Evolutionary conservation across 2,113 vertebrate genomes (phyloP).

Genomic region (Melanerpes aurifrons): DNA sequence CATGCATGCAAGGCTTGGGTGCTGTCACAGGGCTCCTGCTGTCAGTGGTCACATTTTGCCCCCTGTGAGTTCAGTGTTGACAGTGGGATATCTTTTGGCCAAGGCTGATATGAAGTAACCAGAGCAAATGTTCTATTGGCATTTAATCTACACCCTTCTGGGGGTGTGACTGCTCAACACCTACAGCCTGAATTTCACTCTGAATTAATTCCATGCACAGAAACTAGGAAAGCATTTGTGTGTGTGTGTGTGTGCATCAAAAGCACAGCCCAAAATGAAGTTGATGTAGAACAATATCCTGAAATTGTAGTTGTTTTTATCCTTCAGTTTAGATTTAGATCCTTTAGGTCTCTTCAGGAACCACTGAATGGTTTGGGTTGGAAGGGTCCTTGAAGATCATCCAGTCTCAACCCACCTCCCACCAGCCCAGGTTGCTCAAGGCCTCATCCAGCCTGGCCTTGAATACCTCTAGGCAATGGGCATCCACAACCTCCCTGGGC

Average conservation of each 20-base stretch:
- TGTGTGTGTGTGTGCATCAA: not conserved
- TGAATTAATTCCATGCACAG: not conserved
- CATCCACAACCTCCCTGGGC: too few species aligned
- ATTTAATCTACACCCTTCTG: not conserved
- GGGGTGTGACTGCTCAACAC: not conserved
- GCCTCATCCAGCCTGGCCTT: too few species aligned
- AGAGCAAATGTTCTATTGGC: not conserved
- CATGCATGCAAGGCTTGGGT: rapidly evolving
- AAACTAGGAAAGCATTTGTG: not conserved
- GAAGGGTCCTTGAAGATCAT: too few species aligned
- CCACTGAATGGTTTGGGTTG: too few species aligned
- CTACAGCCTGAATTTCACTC: not conserved
- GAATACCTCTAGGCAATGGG: too few species aligned
- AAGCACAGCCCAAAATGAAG: rapidly evolving
- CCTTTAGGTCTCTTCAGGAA: too few species aligned
- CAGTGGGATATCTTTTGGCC: not conserved
- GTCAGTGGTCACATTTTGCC: not conserved
- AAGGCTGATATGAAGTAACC: not conserved
- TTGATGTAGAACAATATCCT: not conserved
- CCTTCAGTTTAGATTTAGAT: not conserved
- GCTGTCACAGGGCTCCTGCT: not conserved
- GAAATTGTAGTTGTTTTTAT: not conserved
- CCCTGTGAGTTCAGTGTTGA: rapidly evolving
- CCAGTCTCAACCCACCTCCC: too few species aligned
- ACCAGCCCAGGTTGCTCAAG: too few species aligned